A percentile compares a stretch with the other conserved stretches of the same genome.
phyloP scores from a whole-genome alignment of 2,888 invertebrate genomes.

The Caenorhabditis angaria region DNA sequence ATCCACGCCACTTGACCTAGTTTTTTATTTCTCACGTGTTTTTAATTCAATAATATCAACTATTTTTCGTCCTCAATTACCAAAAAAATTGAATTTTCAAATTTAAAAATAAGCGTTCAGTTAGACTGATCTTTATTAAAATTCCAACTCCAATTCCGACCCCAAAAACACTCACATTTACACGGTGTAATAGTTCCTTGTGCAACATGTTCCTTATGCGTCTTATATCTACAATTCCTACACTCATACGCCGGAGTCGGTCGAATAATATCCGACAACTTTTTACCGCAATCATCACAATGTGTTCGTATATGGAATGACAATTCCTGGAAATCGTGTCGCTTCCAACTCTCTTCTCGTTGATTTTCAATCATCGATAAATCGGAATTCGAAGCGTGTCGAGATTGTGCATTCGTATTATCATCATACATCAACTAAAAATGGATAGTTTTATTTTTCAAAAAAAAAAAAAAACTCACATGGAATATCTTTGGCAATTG shows the following conservation, averaged over 20 bases:
- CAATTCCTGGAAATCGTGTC: constrained; percentile 78
- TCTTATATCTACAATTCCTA: constrained; percentile 77
- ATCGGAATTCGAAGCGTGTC: constrained; percentile 56
- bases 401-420: constrained; percentile 73
- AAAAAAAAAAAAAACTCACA: constrained; percentile 73
- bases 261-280: constrained; percentile 91
- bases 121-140: no score
- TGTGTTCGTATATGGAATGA: constrained; percentile 74
- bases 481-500: constrained; percentile 98
- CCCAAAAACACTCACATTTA: constrained; percentile 51
- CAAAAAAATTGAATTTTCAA: no score
- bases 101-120: not conserved
- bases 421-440: constrained; percentile 87
- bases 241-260: constrained; percentile 97
- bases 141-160: no score
- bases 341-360: constrained; percentile 45
- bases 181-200: constrained; percentile 50
- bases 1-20: no score
- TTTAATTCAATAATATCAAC: no score
- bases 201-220: constrained; percentile 91
- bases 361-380: constrained; percentile 37
- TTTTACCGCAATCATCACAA: constrained; percentile 96
- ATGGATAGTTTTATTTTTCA: not conserved
- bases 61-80: no score
- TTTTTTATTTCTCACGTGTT: no score